These are phyloP conservation scores for Cryptotis parvus DNA, from an alignment of 2,113 vertebrate species.

Conservation along the genomic window DNA sequence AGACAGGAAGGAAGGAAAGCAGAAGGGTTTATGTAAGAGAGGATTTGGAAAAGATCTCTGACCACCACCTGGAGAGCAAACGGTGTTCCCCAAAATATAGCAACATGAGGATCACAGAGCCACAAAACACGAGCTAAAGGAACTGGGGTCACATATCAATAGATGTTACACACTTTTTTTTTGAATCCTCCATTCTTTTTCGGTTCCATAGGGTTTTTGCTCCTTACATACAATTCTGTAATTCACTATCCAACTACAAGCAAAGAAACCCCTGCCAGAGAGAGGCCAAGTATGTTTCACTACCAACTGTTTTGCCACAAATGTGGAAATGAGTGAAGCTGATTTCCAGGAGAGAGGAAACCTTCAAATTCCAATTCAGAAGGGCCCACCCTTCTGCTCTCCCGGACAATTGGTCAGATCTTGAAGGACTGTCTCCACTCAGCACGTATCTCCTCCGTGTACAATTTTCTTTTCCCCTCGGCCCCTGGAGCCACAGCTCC, in stretches of 20 bases:
- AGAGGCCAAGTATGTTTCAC: neutral
- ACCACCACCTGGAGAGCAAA: constrained; percentile 64
- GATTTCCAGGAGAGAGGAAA: neutral
- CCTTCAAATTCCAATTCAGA: neutral
- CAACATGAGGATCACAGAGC: neutral
- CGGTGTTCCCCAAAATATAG: constrained; percentile 19
- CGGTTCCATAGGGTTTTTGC: neutral
- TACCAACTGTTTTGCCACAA: neutral
- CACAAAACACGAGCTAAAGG: neutral
- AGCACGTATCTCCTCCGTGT: neutral
- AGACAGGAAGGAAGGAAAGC: constrained; percentile 9
- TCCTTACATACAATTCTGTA: neutral
- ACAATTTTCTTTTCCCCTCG: neutral
- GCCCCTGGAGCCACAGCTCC: neutral
- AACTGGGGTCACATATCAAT: neutral
- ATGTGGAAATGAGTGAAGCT: neutral
- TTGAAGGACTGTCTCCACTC: too few relatives aligned
- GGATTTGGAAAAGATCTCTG: constrained; percentile 44
- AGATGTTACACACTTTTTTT: neutral
- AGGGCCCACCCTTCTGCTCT: neutral
- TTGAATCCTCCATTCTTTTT: neutral
- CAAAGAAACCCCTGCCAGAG: neutral
- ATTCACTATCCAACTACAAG: neutral
- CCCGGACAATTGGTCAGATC: neutral
- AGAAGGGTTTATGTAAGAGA: constrained; percentile 62